Percentiles rank a stretch among this genome's conserved stretches.
Evolutionary conservation across 2,888 invertebrate species (phyloP).

Genomic region (Eupeodes luniger): DNA sequence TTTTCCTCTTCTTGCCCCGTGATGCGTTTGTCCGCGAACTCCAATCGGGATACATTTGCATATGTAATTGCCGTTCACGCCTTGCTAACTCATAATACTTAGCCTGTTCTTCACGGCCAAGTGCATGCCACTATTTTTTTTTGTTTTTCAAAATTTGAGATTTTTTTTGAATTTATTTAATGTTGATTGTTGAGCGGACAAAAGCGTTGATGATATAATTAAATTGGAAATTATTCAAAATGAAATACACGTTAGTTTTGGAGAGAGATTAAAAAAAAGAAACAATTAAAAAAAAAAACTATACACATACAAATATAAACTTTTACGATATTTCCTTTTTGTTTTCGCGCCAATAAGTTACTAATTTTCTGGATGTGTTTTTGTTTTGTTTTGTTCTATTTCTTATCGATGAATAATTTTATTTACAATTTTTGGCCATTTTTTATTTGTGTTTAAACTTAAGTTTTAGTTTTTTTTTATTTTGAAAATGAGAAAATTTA

Average conservation of each 20-base stretch:
- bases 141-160: conserved; percentile 16
- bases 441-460: conserved; percentile 38
- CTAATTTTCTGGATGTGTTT: conserved; percentile 10
- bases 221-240: conserved; percentile 73
- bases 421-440: conserved; percentile 69
- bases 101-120: conserved; percentile 99
- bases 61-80: conserved; percentile 99
- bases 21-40: conserved; percentile 99
- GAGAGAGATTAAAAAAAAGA: conserved; percentile 58
- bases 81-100: conserved; percentile 99
- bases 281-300: conserved; percentile 16
- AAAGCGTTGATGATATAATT: conserved; percentile 70
- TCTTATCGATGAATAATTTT: conserved; percentile 19
- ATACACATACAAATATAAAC: conserved; percentile 62
- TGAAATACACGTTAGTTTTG: conserved; percentile 71
- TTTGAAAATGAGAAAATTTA: conserved; percentile 24
- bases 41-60: conserved; percentile 99
- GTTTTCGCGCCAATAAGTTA: conserved; percentile 67
- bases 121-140: conserved; percentile 96
- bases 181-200: conserved; percentile 68
- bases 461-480: conserved; percentile 29
- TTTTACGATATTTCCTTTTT: conserved; percentile 73
- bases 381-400: conserved; percentile 26
- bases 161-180: conserved; percentile 47
- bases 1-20: conserved; percentile 99